Evolutionary conservation across 2,888 invertebrate species (phyloP), one percentile per base, ranked within the genome.

Genomic region (Hypsopygia costalis): DNA sequence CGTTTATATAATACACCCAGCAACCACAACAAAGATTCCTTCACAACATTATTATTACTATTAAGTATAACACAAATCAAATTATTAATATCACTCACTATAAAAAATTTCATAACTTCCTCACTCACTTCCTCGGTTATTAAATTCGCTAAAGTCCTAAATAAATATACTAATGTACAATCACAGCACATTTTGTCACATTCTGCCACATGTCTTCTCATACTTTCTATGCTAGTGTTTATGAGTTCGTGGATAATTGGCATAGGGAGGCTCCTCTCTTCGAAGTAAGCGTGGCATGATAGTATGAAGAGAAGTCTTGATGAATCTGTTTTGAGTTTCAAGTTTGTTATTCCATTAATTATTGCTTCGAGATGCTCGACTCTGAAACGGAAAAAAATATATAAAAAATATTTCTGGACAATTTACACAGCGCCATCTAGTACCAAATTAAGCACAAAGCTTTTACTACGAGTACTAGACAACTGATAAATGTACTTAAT

Each of bases 111-210:
- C 34, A 74, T 43, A 33, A 48, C 37, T 1, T 71, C 46, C n/a
- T 50, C n/a, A 36, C 41, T 44, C 45, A 56, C 68, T 1, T 64
- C 35, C 5, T 45, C 41, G 11, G 20, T 41, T 16, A 58, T 52
- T 33, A 72, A 43, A 55, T 87, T 87, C 0, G 77, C 81, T 36
- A 83, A 46, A 1, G 62, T 64, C 41, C 83, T 63, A n/a, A 77
- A 34, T 12, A 75, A 40, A 46, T 75, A 67, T 0, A 64, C 36
- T 6, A 77, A 37, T 39, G 71, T 58, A 39, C 63, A 61, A 33
- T 16, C 16, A 16, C 16, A 16, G 16, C 4, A 16, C 16, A 16
- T 16, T 16, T 16, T 16, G 16, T 16, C 16, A 16, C 52, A 52
- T 7, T 51, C 46, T 21, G 45, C 12, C 27, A 47, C n/a, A 44